phyloP scores from a whole-genome alignment of 2,113 vertebrate species.

The Bolborhynchus lineola region DNA sequence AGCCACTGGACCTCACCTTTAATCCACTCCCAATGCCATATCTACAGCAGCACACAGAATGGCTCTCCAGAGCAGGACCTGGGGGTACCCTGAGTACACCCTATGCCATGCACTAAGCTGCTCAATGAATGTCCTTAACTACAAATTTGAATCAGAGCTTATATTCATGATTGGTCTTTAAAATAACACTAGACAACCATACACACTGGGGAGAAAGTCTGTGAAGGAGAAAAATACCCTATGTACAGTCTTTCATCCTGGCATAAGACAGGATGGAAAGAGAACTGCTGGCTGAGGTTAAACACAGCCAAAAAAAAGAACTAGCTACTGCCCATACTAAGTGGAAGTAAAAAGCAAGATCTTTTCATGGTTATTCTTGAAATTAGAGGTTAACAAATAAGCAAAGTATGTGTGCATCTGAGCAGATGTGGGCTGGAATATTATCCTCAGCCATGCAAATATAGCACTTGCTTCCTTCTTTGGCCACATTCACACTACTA shows the following conservation, averaged over 20 bases:
- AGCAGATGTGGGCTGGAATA: conserved; percentile 16
- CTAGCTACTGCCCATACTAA: not conserved
- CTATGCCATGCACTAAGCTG: not conserved
- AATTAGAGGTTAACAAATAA: not conserved
- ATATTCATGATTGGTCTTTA: not conserved
- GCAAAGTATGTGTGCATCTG: not conserved
- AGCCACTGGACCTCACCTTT: not conserved
- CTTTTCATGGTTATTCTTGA: not conserved
- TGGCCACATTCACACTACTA: conserved; percentile 1
- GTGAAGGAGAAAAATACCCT: not conserved
- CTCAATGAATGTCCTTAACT: not conserved
- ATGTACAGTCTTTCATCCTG: not conserved
- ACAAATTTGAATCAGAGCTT: not conserved
- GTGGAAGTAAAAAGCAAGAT: not conserved
- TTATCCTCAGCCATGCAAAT: not conserved
- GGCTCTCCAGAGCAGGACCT: not conserved
- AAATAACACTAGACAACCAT: not conserved
- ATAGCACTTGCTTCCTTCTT: conserved; percentile 41
- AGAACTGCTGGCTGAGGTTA: not conserved
- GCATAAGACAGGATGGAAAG: not conserved
- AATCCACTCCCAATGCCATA: not conserved
- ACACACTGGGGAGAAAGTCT: not conserved
- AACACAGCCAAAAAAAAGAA: not conserved
- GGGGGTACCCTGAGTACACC: not conserved
- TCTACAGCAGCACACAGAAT: not conserved